A percentile compares a stretch with the other conserved stretches of the same genome.
Conservation (phyloP, 2,113 vertebrate genomes). For the Acinonyx jubatus region DNA sequence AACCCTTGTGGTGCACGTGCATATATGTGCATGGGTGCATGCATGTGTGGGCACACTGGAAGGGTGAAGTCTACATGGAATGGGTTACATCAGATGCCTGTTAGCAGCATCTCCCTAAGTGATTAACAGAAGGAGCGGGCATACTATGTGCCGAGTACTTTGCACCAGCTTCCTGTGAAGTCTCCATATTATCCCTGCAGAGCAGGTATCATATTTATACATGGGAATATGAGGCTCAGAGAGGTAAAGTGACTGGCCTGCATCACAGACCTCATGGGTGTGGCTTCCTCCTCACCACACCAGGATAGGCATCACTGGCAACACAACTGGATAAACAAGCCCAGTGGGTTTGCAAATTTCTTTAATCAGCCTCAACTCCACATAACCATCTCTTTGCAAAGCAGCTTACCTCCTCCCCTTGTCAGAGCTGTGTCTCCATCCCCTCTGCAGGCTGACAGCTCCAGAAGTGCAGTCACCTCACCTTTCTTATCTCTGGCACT, state of each 20-base stretch:
- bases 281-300: not conserved
- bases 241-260: not conserved
- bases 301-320: not conserved
- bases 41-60: fast-evolving
- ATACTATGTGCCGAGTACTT: not conserved
- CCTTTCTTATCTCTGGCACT: not conserved
- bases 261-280: not conserved
- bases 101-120: too few relatives aligned
- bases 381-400: not conserved
- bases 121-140: not conserved
- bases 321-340: not conserved
- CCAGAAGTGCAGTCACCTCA: not conserved
- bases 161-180: not conserved
- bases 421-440: not conserved
- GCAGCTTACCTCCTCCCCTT: not conserved
- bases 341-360: not conserved
- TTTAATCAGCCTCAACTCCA: not conserved
- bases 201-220: not conserved
- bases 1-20: not conserved
- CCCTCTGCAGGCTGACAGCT: not conserved
- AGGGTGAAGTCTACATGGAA: not conserved
- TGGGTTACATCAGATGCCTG: not conserved
- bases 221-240: not conserved
- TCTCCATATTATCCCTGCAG: not conserved
- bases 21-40: fast-evolving